phyloP scores from a whole-genome alignment of 2,113 vertebrate species.

The Ptilorrhoa leucosticta region DNA sequence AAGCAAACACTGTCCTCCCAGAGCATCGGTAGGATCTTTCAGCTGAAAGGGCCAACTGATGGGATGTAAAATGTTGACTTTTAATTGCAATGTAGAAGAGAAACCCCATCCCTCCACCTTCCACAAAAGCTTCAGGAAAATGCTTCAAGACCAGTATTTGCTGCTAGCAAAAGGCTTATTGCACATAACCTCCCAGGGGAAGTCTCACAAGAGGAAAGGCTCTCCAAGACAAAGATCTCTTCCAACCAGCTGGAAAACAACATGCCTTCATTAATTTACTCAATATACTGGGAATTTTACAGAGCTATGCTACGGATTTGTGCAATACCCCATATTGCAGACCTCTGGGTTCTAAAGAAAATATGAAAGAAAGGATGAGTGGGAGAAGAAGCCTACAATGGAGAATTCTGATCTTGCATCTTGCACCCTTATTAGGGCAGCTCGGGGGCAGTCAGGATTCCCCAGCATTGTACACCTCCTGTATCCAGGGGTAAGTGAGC shows the following conservation, averaged over 20 bases:
- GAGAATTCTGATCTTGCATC: not conserved
- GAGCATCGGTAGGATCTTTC: not conserved
- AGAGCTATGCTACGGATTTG: not conserved
- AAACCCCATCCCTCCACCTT: not conserved
- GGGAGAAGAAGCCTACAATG: not conserved
- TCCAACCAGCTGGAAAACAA: not conserved
- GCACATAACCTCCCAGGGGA: not conserved
- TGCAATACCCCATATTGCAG: not conserved
- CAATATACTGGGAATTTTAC: not conserved
- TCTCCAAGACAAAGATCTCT: constrained; percentile 1
- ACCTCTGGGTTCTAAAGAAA: not conserved
- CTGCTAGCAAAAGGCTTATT: not conserved
- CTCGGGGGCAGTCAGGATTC: not conserved
- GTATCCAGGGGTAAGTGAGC: not conserved
- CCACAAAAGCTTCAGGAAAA: not conserved
- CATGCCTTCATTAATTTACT: not conserved
- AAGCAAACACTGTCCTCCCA: not conserved
- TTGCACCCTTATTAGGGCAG: not conserved
- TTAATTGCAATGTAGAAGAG: not conserved
- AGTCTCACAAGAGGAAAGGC: not conserved
- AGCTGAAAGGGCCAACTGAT: not conserved
- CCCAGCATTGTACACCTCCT: not conserved
- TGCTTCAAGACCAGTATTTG: not conserved
- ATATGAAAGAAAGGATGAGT: not conserved
- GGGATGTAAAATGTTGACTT: not conserved